These are phyloP conservation scores for Eudasyphora cyanicolor DNA, from an alignment of 2,888 invertebrate genomes.

Conservation along the genomic window DNA sequence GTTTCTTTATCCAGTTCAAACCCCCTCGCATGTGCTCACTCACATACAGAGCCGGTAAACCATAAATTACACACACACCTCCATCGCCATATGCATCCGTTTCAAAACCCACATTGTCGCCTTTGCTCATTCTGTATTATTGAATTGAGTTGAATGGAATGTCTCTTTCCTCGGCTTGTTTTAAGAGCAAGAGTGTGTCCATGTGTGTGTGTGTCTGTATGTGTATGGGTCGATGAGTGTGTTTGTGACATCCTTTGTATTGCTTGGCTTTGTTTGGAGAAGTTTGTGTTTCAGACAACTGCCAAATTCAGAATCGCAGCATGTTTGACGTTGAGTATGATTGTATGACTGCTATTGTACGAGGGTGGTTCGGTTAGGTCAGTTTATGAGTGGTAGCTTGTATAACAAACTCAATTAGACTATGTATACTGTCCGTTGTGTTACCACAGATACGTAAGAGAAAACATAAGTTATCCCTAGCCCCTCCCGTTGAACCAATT, in stretches of 20 bases:
- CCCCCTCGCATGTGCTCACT: background rate
- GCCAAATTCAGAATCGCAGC: conserved; percentile 24
- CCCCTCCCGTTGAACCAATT: too few species aligned
- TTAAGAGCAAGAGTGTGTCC: background rate
- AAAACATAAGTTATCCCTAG: too few species aligned
- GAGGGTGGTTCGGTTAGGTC: too few species aligned
- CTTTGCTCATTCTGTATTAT: background rate
- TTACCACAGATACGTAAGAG: too few species aligned
- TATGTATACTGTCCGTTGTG: too few species aligned
- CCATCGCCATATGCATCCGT: background rate
- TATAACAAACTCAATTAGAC: too few species aligned
- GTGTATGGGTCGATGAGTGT: background rate
- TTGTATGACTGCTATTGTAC: background rate
- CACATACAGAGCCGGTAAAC: background rate
- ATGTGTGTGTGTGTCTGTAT: background rate
- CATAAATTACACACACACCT: background rate
- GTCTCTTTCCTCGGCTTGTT: too few species aligned
- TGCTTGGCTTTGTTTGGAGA: background rate
- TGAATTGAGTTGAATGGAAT: background rate
- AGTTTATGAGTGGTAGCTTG: too few species aligned
- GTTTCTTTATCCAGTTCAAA: too few species aligned
- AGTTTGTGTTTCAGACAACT: conserved; percentile 43
- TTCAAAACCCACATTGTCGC: background rate
- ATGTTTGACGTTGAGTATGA: background rate
- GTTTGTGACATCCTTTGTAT: conserved; percentile 4